Base-by-base conservation (phyloP, 1,140 invertebrate genomes). In the Propsilocerus akamusi region DNA sequence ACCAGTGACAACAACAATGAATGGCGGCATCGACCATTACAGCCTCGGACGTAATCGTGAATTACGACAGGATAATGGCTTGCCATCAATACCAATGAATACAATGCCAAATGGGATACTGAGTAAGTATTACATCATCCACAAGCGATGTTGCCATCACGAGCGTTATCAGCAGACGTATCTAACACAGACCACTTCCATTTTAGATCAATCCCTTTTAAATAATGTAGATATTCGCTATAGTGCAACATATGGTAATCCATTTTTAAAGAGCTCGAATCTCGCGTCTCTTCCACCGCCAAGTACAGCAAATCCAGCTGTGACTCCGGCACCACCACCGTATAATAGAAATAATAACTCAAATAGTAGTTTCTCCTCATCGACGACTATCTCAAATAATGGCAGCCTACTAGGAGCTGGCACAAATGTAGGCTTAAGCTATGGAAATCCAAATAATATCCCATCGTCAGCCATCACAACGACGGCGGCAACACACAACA, bases 191-290 rank as follows among this genome's bases (percentile, higher is more conserved):
- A 47, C 25, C 14, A 47, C 25, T 46, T 51, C 46, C 5, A 46
- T 53, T 50, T 14, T 51, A 72, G 71, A 68, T 61, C 52, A 74
- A 71, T 56, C 69, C 54, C 32, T 72, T 57, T 55, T 67, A 51
- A 56, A 72, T 62, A 60, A 72, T 61, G 53, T 88, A 48, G 87
- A 92, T 59, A 85, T 87, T 8, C 71, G 85, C 51, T 92, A 86
- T 59, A 86, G 83, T 20, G 88, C 87, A 22, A 81, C 83, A 5
- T 93, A 91, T 60, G 87, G 86, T 47, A 90, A 90, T 68, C 86
- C 86, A 1, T 89, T 89, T 63, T 69, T 91, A 52, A 72, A 86
- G 60, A 76, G 70, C 41, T 65, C 61, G 48, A 63, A 60, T 53
- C 60, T 70, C 25, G 68, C 68, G 34, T 58, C 72, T 47, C 70